A percentile compares a stretch with the other conserved stretches of the same genome.
These are phyloP conservation scores for Acrossocheilus fasciatus DNA, from an alignment of 2,797 vertebrate genomes.

Conservation along the genomic window DNA sequence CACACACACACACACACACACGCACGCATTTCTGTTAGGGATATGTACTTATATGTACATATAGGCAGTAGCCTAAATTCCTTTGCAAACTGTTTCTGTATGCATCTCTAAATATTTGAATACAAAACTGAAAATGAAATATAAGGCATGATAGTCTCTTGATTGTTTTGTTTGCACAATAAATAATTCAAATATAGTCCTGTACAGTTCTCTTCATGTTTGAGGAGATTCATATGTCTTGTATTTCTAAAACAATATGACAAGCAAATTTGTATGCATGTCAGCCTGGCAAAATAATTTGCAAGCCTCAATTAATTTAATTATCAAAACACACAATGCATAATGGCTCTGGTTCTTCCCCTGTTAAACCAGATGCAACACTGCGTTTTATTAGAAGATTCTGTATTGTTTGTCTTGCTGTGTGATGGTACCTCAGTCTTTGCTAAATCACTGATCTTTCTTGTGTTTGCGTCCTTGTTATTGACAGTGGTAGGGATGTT, in stretches of 20 bases:
- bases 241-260: constrained; percentile 13
- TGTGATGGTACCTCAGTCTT: constrained; percentile 1
- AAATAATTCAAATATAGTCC: background rate
- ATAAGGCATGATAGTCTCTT: background rate
- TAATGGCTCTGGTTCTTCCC: constrained; percentile 24
- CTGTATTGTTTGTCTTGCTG: constrained; percentile 2
- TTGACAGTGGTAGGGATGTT: constrained; percentile 29
- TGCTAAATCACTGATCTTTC: constrained; percentile 2
- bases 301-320: constrained; percentile 41
- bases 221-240: background rate
- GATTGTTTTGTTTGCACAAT: constrained; percentile 1
- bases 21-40: background rate
- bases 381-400: constrained; percentile 30
- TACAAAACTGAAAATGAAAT: constrained; percentile 3
- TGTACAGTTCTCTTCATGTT: background rate
- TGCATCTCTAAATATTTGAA: background rate
- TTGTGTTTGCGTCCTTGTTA: background rate
- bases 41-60: background rate
- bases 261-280: constrained; percentile 45
- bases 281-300: constrained; percentile 35
- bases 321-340: constrained; percentile 41
- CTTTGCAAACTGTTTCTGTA: background rate
- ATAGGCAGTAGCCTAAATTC: background rate
- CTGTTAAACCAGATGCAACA: constrained; percentile 16
- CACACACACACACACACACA: background rate